Base-by-base conservation (phyloP, 1,140 invertebrate species). In the Lepidurus arcticus region DNA sequence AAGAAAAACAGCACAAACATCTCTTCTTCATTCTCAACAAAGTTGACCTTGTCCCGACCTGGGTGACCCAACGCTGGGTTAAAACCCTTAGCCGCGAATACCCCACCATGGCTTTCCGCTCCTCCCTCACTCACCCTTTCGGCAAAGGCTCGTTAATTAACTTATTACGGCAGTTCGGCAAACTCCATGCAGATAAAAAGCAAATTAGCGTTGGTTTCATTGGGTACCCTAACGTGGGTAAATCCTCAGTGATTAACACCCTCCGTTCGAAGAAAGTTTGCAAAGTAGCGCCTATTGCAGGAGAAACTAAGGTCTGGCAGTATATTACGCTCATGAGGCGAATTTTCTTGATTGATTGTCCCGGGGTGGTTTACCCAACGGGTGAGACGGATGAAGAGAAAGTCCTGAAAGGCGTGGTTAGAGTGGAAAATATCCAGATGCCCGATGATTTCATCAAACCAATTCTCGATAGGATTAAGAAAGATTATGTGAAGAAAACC, bases 271-370 rank as follows among this genome's bases (percentile, higher is more conserved):
- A 98, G 83, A 97, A 97, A 86, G 95, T 98, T 2, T 98, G 98
- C 85, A 99, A 98, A 85, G 96, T 98, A 4, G 98, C 98, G 11
- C 98, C 98, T 8, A 95, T 99, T 83, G 97, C 98, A 80, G 98
- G 98, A 8, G 98, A 99, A 88, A 99, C 98, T 0, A 99, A 99
- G 89, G 94, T 97, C 1, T 99, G 98, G 98, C 98, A 99, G 84
- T 99, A 99, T 84, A 97, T 99, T 75, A 98, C 97, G 0, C 85
- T 99, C 42, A 99, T 99, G 97, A 91, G 92, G 81, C 89, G 94
- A 81, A 99, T 99, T 82, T 99, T 95, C 84, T 86, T 99, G 6
- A 99, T 99, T 81, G 98, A 99, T 88, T 99, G 98, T 88, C 98
- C 98, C 34, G 98, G 98, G 73, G 92, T 99, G 80, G 98, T 99